These are phyloP conservation scores for Caracal caracal DNA, from an alignment of 2,113 vertebrate genomes.

Conservation along the genomic window DNA sequence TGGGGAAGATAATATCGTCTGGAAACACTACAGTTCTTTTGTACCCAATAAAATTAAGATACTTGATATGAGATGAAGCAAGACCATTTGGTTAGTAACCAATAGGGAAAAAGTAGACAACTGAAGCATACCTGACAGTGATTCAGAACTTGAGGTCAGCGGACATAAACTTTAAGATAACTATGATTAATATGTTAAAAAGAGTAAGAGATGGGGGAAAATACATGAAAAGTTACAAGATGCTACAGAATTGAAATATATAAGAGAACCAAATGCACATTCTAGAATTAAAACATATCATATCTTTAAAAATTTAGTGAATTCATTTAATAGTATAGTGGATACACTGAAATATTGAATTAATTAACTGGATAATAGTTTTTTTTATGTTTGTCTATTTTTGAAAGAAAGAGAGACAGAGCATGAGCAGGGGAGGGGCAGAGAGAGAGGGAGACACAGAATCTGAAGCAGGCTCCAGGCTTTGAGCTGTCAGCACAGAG, in stretches of 20 bases:
- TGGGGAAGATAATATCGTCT: neutral
- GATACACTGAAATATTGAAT: neutral
- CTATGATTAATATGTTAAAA: neutral
- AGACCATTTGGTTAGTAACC: neutral
- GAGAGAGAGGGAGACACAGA: too few species aligned
- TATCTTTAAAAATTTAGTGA: neutral
- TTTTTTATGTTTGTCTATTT: too few species aligned
- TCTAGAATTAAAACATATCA: neutral
- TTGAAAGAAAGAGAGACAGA: too few species aligned
- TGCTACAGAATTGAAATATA: neutral
- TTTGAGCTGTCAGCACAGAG: too few species aligned
- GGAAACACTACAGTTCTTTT: neutral
- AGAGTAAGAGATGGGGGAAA: neutral
- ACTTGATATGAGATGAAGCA: neutral
- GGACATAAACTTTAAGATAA: neutral
- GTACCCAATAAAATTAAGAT: neutral
- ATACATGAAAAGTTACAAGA: neutral
- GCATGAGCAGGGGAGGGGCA: too few species aligned
- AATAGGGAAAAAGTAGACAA: neutral
- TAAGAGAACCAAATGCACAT: neutral
- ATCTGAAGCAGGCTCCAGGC: too few species aligned
- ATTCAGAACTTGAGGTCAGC: neutral
- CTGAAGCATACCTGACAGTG: neutral
- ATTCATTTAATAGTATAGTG: neutral
- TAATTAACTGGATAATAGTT: neutral